phyloP scores from a whole-genome alignment of 2,113 vertebrate genomes.

The Sinocyclocheilus grahami region DNA sequence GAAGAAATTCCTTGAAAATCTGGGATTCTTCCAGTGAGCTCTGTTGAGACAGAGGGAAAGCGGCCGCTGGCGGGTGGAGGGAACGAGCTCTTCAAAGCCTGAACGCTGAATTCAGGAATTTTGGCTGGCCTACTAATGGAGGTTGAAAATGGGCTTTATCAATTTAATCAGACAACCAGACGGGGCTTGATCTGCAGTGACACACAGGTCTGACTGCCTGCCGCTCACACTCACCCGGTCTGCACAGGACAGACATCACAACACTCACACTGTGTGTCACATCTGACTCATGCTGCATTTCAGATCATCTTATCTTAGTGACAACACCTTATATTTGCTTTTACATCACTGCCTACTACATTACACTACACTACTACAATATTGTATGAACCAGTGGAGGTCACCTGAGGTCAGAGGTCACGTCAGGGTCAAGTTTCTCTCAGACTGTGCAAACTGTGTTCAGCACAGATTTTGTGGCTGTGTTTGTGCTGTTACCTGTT shows the following conservation, averaged over 20 bases:
- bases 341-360: background rate
- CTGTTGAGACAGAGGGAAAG: slow-evolving; percentile 16
- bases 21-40: slow-evolving; percentile 28
- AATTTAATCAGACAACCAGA: slow-evolving; percentile 68
- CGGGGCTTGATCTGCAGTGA: slow-evolving; percentile 58
- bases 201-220: slow-evolving; percentile 4
- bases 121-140: slow-evolving; percentile 45
- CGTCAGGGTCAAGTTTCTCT: background rate
- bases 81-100: slow-evolving; percentile 29
- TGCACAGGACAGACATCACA: background rate
- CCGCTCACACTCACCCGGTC: background rate
- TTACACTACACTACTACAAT: background rate
- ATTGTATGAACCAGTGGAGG: background rate
- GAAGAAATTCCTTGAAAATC: slow-evolving; percentile 35
- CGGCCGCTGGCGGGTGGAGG: background rate
- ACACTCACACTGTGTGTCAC: background rate
- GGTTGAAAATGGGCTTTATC: slow-evolving; percentile 43
- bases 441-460: background rate
- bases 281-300: background rate
- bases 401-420: background rate
- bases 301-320: background rate
- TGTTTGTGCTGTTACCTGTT: too few species aligned
- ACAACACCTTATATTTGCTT: background rate
- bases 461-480: background rate
- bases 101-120: slow-evolving; percentile 57